phyloP scores from a whole-genome alignment of 2,113 vertebrate species.

The Hemichromis elongatus region DNA sequence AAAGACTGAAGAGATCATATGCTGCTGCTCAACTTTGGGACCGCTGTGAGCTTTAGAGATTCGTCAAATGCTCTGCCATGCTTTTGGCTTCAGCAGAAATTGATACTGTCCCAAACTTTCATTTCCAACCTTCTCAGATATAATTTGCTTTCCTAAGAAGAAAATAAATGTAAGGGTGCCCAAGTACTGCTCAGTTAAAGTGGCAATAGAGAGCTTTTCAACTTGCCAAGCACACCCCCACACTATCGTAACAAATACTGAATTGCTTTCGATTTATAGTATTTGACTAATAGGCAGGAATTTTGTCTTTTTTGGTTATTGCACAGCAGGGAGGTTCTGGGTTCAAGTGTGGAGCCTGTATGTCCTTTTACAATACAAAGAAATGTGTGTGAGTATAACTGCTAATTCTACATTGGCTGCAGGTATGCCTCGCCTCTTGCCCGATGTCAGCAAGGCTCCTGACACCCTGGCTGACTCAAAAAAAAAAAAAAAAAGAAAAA shows the following conservation, averaged over 20 bases:
- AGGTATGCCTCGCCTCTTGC: background rate
- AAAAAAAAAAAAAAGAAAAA: rapidly evolving
- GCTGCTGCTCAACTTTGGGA: background rate
- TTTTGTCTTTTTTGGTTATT: background rate
- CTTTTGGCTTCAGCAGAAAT: background rate
- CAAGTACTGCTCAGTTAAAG: background rate
- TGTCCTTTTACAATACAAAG: background rate
- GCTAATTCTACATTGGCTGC: background rate
- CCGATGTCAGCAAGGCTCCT: background rate
- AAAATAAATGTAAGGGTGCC: background rate
- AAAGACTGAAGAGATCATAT: slow-evolving; percentile 40
- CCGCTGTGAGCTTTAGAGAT: background rate
- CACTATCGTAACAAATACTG: background rate
- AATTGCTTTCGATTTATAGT: background rate
- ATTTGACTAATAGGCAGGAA: background rate
- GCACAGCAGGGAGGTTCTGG: background rate
- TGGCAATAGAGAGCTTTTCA: background rate
- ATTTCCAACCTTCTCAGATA: background rate
- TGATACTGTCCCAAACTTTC: background rate
- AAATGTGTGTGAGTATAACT: background rate
- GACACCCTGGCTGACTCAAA: background rate
- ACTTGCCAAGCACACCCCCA: background rate
- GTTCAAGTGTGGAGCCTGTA: background rate
- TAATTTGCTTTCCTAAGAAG: background rate
- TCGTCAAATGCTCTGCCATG: background rate